phyloP scores from a whole-genome alignment of 2,797 vertebrate species.

The Gymnoscopelus microlampas region DNA sequence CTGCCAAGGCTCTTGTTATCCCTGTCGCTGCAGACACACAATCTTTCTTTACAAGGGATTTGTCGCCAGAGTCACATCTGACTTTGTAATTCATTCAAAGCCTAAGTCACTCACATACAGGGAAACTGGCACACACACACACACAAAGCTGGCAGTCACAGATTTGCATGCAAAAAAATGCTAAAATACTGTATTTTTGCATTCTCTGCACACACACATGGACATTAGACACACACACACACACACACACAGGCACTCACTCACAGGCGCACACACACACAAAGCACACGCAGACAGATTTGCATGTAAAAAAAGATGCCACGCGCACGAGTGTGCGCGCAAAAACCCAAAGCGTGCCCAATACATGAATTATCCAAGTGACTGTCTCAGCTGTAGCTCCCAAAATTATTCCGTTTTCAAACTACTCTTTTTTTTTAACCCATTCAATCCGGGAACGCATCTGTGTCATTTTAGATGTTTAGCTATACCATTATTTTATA shows the following conservation, averaged over 20 bases:
- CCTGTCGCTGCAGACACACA: constrained; percentile 42
- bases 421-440: constrained; percentile 35
- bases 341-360: constrained; percentile 55
- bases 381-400: constrained; percentile 65
- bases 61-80: constrained; percentile 62
- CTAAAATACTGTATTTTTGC: too few species aligned
- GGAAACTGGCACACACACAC: not conserved
- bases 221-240: constrained; percentile 14
- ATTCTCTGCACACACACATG: constrained; percentile 3
- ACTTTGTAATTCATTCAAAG: constrained; percentile 66
- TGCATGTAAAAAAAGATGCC: not conserved
- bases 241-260: constrained; percentile 14
- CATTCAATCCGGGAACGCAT: too few species aligned
- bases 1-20: constrained; percentile 58
- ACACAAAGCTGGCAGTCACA: constrained; percentile 52
- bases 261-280: constrained; percentile 33
- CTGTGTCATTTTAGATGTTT: too few species aligned
- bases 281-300: constrained; percentile 39
- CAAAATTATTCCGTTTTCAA: constrained; percentile 75
- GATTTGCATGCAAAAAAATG: too few species aligned
- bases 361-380: constrained; percentile 72
- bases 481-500: too few species aligned
- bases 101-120: not conserved
- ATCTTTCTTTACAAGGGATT: constrained; percentile 62
- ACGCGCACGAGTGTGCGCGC: too few species aligned